A percentile compares a stretch with the other conserved stretches of the same genome.
phyloP scores from a whole-genome alignment of 2,797 vertebrate genomes.

The Argyrosomus regius region DNA sequence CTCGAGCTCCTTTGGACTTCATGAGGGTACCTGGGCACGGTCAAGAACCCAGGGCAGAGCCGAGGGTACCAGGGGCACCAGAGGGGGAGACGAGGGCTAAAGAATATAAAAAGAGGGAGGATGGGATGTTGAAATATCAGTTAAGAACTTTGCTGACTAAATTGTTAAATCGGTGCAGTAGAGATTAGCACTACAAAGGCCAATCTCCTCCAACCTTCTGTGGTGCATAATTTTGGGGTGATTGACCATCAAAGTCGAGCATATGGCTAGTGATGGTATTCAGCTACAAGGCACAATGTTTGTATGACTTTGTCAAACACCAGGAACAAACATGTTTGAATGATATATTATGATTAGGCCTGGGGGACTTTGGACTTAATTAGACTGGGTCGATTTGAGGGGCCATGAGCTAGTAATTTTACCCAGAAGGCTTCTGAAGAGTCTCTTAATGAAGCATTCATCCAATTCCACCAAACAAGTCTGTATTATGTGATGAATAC shows the following conservation, averaged over 20 bases:
- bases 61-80: conserved; percentile 59
- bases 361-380: conserved; percentile 11
- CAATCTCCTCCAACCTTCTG: neutral
- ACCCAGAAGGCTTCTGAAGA: neutral
- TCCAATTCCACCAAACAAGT: neutral
- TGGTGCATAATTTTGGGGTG: neutral
- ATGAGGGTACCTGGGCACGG: conserved; percentile 48
- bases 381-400: neutral
- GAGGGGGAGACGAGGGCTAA: conserved; percentile 35
- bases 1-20: neutral
- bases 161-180: neutral
- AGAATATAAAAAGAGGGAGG: conserved; percentile 3
- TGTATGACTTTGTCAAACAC: neutral
- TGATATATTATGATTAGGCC: conserved; percentile 12
- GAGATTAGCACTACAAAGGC: neutral
- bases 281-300: conserved; percentile 2
- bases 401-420: conserved; percentile 13
- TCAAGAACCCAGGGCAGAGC: conserved; percentile 25
- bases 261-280: neutral
- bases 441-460: neutral
- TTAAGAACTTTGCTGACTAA: neutral
- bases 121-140: conserved; percentile 3
- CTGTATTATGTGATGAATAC: no score
- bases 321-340: conserved; percentile 11
- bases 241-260: neutral